Base-by-base conservation (phyloP, 2,797 vertebrate species). In the Coilia nasus region DNA sequence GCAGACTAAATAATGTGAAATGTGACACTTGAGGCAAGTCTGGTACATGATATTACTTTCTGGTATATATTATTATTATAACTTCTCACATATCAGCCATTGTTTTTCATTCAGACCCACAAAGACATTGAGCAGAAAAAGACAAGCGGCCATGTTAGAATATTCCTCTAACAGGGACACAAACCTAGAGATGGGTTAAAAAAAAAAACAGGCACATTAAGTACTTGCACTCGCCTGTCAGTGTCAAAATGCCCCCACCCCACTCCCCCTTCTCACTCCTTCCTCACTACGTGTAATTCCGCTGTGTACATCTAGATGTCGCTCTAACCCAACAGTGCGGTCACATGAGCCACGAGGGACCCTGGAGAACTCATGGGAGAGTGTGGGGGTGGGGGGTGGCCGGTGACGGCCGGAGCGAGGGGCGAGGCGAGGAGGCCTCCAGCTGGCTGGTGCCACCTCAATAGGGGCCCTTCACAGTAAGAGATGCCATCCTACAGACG, bases 401-500 rank as follows among this genome's bases (percentile, higher is more conserved):
- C 4, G 57, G 57, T 21, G 19, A 60, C 50, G 50, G 57, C 57
- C 19, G 6, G 57, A n/a, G 57, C 57, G 21, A 47, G 46, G 56
- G 56, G 57, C 19, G 57, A n/a, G 71, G 71, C 71, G 19, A 31
- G 35, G 35, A 78, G 71, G 71, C 19, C 85, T 87, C 85, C 88
- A 89, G 85, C 88, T 89, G 89, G 89, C 86, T 71, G 35, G n/a
- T 75, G 85, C 83, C 67, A 82, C 83, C 89, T 91, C 87, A 88
- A 89, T 88, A 83, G 89, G 88, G 88, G 88, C 89, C 86, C 89
- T 88, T 91, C 87, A 78, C 71, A 88, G 85, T 85, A 71, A 90
- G 87, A 87, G 85, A 88, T 89, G 90, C 87, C 91, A 88, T 88
- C 90, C 89, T 89, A 86, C 87, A 89, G 89, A 86, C 67, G 84